phyloP scores from a whole-genome alignment of 2,797 vertebrate genomes.

The Anas capensis region DNA sequence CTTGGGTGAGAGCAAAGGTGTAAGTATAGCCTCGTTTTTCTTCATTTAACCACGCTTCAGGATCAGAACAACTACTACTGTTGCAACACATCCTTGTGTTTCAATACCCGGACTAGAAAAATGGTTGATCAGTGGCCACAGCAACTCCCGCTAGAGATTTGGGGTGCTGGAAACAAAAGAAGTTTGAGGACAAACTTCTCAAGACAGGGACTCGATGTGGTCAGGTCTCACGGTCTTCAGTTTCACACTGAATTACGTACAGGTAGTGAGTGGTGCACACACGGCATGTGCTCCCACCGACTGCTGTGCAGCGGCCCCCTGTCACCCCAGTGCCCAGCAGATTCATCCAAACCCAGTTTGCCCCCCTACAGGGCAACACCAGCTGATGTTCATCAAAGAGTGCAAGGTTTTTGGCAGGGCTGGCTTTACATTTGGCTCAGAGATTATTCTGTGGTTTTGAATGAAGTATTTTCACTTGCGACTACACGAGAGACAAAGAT shows the following conservation, averaged over 20 bases:
- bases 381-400: background rate
- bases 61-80: background rate
- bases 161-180: background rate
- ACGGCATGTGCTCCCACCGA: accelerated
- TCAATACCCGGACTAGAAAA: background rate
- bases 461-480: background rate
- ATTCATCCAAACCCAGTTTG: background rate
- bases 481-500: background rate
- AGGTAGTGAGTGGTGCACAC: background rate
- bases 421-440: background rate
- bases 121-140: background rate
- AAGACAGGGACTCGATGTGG: accelerated
- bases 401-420: background rate
- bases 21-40: no score
- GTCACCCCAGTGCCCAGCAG: background rate
- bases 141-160: background rate
- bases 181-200: accelerated
- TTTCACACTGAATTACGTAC: accelerated
- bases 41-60: background rate
- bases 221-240: background rate
- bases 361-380: background rate
- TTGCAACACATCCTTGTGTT: background rate
- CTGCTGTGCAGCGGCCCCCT: background rate
- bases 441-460: background rate
- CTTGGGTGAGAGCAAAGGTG: no score